phyloP scores from a whole-genome alignment of 2,888 invertebrate genomes.

The Melinopterus prodromus region DNA sequence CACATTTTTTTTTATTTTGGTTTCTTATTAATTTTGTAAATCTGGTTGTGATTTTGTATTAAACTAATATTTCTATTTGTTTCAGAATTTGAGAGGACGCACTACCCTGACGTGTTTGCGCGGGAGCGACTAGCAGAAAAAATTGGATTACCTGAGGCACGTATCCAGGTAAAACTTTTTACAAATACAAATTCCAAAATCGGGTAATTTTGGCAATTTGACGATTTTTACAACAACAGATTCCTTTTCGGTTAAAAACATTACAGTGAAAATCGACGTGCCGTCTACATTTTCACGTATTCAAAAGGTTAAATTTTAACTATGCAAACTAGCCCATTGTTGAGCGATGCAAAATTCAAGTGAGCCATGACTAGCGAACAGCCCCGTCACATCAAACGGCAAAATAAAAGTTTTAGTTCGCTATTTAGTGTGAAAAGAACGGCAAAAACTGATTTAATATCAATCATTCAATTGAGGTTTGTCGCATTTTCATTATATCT shows the following conservation, averaged over 20 bases:
- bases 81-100: conserved; percentile 95
- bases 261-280: neutral
- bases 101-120: conserved; percentile 97
- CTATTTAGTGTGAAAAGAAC: conserved; percentile 17
- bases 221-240: neutral
- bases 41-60: too few relatives aligned
- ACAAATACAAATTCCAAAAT: conserved; percentile 36
- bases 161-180: conserved; percentile 92
- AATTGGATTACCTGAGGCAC: conserved; percentile 98
- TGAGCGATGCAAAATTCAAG: neutral
- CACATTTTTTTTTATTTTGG: neutral
- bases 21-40: neutral
- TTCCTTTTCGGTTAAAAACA: neutral
- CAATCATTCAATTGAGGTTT: conserved; percentile 4
- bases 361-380: neutral
- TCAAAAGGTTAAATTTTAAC: conserved; percentile 18
- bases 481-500: neutral
- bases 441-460: neutral
- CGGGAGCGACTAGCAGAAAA: conserved; percentile 94
- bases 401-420: conserved; percentile 23
- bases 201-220: neutral
- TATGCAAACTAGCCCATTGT: conserved; percentile 8
- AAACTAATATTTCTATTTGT: conserved; percentile 41
- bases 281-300: neutral
- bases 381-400: neutral